Percentiles rank a stretch among this genome's conserved stretches.
Conservation (phyloP, 37 sponge, comb jelly and placozoan species). For the Crambe crambe region DNA sequence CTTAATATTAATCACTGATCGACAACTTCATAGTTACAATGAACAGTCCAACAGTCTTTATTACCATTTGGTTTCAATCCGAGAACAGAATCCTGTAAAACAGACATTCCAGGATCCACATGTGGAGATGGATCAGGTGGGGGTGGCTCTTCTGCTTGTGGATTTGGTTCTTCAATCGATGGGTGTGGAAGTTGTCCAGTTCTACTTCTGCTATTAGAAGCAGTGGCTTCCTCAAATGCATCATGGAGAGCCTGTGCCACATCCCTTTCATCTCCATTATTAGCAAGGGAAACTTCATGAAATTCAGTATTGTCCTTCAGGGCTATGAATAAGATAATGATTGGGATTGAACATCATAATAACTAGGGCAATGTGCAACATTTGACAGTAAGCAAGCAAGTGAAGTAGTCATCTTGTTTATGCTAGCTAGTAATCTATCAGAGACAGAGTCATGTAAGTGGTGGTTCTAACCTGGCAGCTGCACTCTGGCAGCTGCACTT, state of each 20-base stretch:
- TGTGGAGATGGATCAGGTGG: not conserved
- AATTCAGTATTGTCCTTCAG: constrained; percentile 10
- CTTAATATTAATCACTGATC: too few species aligned
- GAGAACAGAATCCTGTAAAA: constrained; percentile 41
- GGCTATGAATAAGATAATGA: too few species aligned
- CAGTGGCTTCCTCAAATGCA: constrained; percentile 32
- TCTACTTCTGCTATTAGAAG: not conserved
- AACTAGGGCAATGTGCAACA: too few species aligned
- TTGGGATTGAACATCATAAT: not conserved
- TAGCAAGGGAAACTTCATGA: constrained; percentile 14
- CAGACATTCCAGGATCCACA: constrained; percentile 27
- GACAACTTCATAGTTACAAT: too few species aligned
- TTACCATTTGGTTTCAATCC: constrained; percentile 30
- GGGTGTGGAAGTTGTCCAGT: not conserved
- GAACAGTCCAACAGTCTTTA: not conserved
- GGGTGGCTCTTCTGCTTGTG: not conserved
- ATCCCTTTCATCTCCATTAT: not conserved
- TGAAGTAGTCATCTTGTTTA: too few species aligned
- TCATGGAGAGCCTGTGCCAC: constrained; percentile 23
- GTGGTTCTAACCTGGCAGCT: too few species aligned
- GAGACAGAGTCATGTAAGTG: too few species aligned
- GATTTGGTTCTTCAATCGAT: not conserved
- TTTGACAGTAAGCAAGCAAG: too few species aligned
- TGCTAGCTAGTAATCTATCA: too few species aligned
- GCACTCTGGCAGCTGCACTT: too few species aligned